Conservation (phyloP, 2,888 invertebrate species). For the Limnephilus lunatus region DNA sequence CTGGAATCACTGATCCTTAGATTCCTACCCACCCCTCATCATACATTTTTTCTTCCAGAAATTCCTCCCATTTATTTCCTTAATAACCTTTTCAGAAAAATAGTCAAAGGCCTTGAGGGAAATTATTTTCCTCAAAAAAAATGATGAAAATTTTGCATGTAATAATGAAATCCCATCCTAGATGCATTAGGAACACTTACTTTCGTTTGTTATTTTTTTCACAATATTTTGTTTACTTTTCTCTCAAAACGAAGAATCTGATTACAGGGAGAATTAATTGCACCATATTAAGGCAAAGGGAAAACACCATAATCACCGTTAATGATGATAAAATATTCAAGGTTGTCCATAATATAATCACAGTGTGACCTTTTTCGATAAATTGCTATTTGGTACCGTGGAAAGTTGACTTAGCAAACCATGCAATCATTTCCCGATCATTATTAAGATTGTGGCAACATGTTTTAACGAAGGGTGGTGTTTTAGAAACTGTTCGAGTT, state of each 20-base stretch:
- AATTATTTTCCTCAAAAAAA: no score
- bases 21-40: no score
- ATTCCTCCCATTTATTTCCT: no score
- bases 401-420: neutral
- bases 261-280: neutral
- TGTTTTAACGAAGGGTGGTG: slow-evolving; percentile 1
- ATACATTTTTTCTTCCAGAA: no score
- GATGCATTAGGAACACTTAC: neutral
- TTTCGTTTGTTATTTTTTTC: neutral
- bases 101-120: no score
- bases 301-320: neutral
- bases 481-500: neutral
- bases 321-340: neutral
- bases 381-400: neutral
- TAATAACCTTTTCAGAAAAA: no score
- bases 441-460: slow-evolving; percentile 36
- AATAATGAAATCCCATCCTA: neutral
- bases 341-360: neutral
- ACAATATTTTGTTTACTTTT: neutral
- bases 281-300: neutral
- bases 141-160: no score
- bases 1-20: no score
- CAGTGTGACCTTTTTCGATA: neutral
- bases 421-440: slow-evolving; percentile 21
- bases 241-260: neutral